Evolutionary conservation across 2,797 vertebrate species (phyloP).

Genomic region (Bovichtus variegatus): DNA sequence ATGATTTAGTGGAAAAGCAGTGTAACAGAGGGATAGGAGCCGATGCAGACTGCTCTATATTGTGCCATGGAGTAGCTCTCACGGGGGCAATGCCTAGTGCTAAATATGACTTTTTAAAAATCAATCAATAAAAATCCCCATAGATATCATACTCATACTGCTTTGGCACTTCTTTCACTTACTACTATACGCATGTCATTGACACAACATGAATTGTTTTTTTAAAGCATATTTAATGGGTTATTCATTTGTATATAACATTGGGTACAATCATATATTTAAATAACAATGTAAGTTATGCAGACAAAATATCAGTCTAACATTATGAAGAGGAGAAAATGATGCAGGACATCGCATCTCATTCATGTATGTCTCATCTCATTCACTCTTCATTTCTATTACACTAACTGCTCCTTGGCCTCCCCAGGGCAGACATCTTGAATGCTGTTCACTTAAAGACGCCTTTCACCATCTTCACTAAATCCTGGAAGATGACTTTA

Average conservation of each 20-base stretch:
- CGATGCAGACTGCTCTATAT: no score
- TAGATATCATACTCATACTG: not conserved
- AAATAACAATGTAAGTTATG: not conserved
- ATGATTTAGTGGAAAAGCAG: no score
- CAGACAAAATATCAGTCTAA: not conserved
- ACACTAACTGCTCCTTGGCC: not conserved
- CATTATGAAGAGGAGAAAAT: not conserved
- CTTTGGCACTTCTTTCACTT: not conserved
- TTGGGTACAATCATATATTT: not conserved
- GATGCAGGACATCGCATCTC: not conserved
- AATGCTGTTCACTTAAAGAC: constrained; percentile 65
- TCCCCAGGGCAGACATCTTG: not conserved
- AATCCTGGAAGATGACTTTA: constrained; percentile 66
- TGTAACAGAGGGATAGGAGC: no score
- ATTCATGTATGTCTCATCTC: not conserved
- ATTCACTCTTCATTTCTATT: not conserved
- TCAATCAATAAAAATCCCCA: not conserved
- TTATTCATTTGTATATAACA: not conserved
- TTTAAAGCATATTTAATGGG: not conserved
- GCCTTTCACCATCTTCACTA: constrained; percentile 65
- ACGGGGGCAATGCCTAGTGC: no score
- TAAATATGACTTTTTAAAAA: no score
- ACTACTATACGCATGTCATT: not conserved
- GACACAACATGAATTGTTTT: not conserved
- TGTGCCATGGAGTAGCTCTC: no score